A percentile compares a stretch with the other conserved stretches of the same genome.
Conservation (phyloP, 2,888 invertebrate species). For the Bibio marci region DNA sequence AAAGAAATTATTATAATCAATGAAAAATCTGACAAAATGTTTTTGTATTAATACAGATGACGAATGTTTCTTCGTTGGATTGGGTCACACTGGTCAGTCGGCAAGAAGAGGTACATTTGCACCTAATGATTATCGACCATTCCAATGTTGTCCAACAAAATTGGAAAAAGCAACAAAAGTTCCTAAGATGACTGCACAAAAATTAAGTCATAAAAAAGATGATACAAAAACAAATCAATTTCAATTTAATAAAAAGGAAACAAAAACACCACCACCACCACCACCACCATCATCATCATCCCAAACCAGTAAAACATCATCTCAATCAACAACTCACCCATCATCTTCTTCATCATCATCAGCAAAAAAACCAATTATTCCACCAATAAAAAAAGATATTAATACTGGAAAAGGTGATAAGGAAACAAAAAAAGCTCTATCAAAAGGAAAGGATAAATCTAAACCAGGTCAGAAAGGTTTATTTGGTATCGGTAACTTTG, state of each 20-base stretch:
- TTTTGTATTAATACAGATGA: slow-evolving; percentile 78
- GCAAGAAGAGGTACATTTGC: slow-evolving; percentile 24
- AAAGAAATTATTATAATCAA: too few relatives aligned
- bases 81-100: slow-evolving; percentile 54
- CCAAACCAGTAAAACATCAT: too few relatives aligned
- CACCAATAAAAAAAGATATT: slow-evolving; percentile 3
- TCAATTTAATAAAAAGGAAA: slow-evolving; percentile 14
- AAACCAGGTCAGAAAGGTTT: slow-evolving; percentile 42
- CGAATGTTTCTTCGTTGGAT: slow-evolving; percentile 93
- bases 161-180: slow-evolving; percentile 61
- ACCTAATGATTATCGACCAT: slow-evolving; percentile 63
- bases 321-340: too few relatives aligned
- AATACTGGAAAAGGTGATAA: slow-evolving; percentile 17
- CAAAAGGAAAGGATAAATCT: slow-evolving; percentile 25
- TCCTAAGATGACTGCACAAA: slow-evolving; percentile 48
- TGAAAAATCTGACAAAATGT: slow-evolving; percentile 57
- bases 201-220: slow-evolving; percentile 21
- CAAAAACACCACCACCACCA: not conserved
- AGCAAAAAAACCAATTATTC: slow-evolving; percentile 7
- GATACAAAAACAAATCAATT: slow-evolving; percentile 16
- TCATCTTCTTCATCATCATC: too few relatives aligned
- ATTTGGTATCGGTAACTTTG: slow-evolving; percentile 59
- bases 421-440: slow-evolving; percentile 29
- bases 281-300: slow-evolving; percentile 16
- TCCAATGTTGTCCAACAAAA: slow-evolving; percentile 84